phyloP scores from a whole-genome alignment of 2,888 invertebrate genomes.

The Lycaena phlaeas region DNA sequence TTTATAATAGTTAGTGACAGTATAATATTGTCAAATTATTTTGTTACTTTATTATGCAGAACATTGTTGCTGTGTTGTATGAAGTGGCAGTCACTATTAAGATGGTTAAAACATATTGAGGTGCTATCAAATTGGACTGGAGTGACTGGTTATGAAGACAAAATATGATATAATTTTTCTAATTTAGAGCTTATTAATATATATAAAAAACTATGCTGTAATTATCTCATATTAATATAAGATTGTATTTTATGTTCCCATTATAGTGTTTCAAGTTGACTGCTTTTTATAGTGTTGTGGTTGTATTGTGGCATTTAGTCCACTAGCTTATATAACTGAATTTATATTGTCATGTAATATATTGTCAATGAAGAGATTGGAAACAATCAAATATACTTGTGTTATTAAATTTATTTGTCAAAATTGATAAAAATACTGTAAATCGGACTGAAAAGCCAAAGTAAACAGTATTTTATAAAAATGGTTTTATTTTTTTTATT shows the following conservation, averaged over 20 bases:
- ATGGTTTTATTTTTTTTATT: constrained; percentile 16
- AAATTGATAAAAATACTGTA: constrained; percentile 64
- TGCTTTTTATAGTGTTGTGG: constrained; percentile 26
- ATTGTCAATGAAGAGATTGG: constrained; percentile 45
- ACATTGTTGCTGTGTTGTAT: constrained; percentile 17
- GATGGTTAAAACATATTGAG: constrained; percentile 48
- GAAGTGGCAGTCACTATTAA: constrained; percentile 35
- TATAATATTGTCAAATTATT: constrained; percentile 18
- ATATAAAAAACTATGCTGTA: constrained; percentile 57
- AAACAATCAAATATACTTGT: constrained; percentile 57
- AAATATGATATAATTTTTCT: constrained; percentile 63
- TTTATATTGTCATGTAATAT: constrained; percentile 42
- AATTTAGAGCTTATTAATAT: constrained; percentile 72
- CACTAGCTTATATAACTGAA: constrained; percentile 43
- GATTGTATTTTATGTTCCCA: constrained; percentile 45
- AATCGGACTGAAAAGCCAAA: constrained; percentile 71
- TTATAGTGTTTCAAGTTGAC: constrained; percentile 32
- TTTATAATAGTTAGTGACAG: constrained; percentile 3
- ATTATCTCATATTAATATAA: constrained; percentile 65
- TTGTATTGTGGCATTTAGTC: constrained; percentile 30
- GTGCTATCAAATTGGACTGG: constrained; percentile 58
- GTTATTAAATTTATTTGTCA: constrained; percentile 62
- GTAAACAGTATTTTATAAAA: constrained; percentile 70
- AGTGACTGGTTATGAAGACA: constrained; percentile 54
- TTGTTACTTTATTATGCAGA: constrained; percentile 11